phyloP scores from a whole-genome alignment of 2,888 invertebrate genomes.

The Latrodectus hesperus region DNA sequence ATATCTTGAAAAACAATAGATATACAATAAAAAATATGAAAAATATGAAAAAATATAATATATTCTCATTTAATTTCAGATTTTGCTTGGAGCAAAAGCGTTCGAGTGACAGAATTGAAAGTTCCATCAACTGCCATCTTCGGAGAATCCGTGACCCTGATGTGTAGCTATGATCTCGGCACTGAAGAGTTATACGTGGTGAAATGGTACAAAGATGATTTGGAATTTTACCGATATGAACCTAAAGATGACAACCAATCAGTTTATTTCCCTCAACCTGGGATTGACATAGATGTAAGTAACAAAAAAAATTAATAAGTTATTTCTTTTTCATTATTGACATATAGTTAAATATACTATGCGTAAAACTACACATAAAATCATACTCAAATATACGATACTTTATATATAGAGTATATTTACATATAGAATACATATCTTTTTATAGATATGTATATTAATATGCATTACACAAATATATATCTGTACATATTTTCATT shows the following conservation, averaged over 20 bases:
- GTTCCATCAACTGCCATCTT: constrained; percentile 52
- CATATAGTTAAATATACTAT: too few species aligned
- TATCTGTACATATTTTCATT: too few species aligned
- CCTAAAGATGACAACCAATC: constrained; percentile 63
- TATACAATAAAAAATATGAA: too few species aligned
- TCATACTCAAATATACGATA: too few species aligned
- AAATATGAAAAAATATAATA: too few species aligned
- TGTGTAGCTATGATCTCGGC: constrained; percentile 55
- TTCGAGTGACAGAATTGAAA: constrained; percentile 51
- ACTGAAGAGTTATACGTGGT: constrained; percentile 63
- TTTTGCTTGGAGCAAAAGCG: constrained; percentile 41
- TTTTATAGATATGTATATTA: too few species aligned
- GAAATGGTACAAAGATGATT: constrained; percentile 63
- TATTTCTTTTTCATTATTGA: too few species aligned
- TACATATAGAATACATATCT: too few species aligned
- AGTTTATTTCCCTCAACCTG: constrained; percentile 56
- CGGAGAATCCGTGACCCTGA: constrained; percentile 57
- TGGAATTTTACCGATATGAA: constrained; percentile 62
- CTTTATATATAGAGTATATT: too few species aligned
- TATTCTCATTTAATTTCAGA: not conserved
- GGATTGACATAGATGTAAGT: constrained; percentile 64
- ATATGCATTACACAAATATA: too few species aligned
- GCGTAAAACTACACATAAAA: too few species aligned
- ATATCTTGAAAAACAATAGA: too few species aligned
- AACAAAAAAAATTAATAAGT: not conserved